Conservation (phyloP, 2,888 invertebrate species). For the Agrotis exclamationis region DNA sequence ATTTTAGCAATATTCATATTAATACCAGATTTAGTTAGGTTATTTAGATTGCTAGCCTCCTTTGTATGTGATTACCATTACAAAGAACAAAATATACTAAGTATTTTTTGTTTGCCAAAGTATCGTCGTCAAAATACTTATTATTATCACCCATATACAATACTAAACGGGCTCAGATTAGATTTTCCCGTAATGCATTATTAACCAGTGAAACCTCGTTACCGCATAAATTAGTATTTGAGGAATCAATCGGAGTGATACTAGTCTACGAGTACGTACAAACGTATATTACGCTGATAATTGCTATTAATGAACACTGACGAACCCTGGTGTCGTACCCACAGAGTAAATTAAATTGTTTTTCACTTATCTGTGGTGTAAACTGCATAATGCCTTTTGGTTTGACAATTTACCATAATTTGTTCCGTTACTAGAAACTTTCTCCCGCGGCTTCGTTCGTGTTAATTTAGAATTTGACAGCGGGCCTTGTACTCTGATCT, state of each 20-base stretch:
- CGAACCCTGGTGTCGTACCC: neutral
- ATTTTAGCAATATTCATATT: no score
- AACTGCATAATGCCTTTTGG: no score
- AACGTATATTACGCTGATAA: slow-evolving; percentile 15
- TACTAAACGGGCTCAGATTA: neutral
- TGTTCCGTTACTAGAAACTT: no score
- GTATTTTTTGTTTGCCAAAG: no score
- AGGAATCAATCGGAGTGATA: slow-evolving; percentile 38
- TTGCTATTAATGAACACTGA: slow-evolving; percentile 26
- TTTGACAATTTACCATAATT: no score
- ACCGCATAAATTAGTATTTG: slow-evolving; percentile 40
- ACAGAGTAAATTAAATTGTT: neutral
- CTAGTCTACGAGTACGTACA: slow-evolving; percentile 4
- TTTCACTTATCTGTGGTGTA: neutral
- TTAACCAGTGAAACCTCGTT: slow-evolving; percentile 35
- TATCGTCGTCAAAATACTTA: neutral
- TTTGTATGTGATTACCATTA: no score
- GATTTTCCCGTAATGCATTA: slow-evolving; percentile 20
- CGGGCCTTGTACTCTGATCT: no score
- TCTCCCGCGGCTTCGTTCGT: no score
- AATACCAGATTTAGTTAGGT: no score
- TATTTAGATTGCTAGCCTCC: no score
- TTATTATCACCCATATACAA: neutral
- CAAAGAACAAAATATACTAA: no score
- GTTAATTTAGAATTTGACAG: no score